phyloP scores from a whole-genome alignment of 2,113 vertebrate species.

The Silurus glanis region DNA sequence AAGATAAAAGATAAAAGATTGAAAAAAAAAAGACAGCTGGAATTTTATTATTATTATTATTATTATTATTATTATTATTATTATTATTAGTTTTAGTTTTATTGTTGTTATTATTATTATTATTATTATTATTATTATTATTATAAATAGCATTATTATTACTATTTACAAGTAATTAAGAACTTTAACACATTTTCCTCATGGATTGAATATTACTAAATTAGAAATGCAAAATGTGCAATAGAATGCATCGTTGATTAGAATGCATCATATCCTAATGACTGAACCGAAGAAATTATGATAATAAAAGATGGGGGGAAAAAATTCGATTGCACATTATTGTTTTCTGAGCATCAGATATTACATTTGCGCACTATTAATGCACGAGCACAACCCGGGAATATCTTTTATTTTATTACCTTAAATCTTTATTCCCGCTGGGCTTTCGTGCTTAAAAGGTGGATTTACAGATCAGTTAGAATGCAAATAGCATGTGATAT shows the following conservation, averaged over 20 bases:
- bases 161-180: neutral
- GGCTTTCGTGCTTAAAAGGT: slow-evolving; percentile 1
- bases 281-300: neutral
- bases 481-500: slow-evolving; percentile 8
- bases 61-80: neutral
- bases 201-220: neutral
- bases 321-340: neutral
- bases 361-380: neutral
- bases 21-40: too few species aligned
- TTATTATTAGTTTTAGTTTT: neutral
- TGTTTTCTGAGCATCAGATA: neutral
- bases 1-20: too few species aligned
- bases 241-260: neutral
- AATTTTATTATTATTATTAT: neutral
- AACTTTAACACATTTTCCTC: neutral
- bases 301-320: neutral
- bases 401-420: slow-evolving; percentile 2
- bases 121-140: neutral
- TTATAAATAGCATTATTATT: neutral
- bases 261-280: neutral
- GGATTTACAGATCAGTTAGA: slow-evolving; percentile 8
- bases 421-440: slow-evolving; percentile 6
- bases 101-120: neutral
- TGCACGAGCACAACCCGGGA: slow-evolving; percentile 10
- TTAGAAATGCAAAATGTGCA: neutral